Conservation (phyloP, 2,113 vertebrate species). For the Chloropsis cyanopogon region DNA sequence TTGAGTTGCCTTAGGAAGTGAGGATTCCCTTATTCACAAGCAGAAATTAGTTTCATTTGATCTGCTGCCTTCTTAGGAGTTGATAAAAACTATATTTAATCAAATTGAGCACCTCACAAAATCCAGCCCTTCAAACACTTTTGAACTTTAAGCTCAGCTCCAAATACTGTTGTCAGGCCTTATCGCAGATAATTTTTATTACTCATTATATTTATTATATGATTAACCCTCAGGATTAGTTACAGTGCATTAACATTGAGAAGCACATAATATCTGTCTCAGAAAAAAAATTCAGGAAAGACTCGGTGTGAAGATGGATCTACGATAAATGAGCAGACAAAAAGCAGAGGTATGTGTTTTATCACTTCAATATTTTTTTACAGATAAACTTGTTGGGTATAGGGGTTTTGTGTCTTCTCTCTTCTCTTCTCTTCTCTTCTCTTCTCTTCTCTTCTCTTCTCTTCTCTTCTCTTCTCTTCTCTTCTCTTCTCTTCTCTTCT, state of each 20-base stretch:
- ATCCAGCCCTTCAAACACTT: neutral
- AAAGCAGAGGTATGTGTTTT: neutral
- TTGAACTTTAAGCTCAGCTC: neutral
- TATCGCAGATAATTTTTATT: neutral
- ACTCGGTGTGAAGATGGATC: neutral
- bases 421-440: too few species aligned
- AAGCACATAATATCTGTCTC: neutral
- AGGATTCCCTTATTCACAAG: neutral
- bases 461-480: too few species aligned
- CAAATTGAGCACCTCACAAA: neutral
- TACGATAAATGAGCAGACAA: neutral
- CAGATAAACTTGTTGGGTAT: neutral
- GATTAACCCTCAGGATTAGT: neutral
- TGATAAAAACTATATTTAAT: neutral
- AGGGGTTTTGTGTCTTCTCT: rapidly evolving
- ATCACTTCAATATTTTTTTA: neutral
- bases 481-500: too few species aligned
- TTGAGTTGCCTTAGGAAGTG: neutral
- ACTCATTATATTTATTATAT: neutral
- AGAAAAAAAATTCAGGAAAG: neutral
- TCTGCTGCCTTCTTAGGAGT: neutral
- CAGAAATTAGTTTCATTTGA: neutral
- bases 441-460: too few species aligned
- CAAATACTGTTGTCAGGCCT: neutral
- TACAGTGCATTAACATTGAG: neutral